phyloP scores from a whole-genome alignment of 2,113 vertebrate genomes.

The Alligator mississippiensis region DNA sequence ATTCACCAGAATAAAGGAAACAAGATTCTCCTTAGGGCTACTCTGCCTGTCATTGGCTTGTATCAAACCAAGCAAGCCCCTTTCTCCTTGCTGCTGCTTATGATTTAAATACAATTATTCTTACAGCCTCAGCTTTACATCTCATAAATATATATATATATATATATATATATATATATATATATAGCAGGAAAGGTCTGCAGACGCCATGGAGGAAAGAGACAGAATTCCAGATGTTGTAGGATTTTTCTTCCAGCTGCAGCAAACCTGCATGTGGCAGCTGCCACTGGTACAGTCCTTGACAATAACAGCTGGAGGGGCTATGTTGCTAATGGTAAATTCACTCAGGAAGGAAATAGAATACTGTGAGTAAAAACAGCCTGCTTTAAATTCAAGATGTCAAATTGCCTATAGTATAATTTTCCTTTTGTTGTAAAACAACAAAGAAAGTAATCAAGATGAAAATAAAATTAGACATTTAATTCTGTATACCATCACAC shows the following conservation, averaged over 20 bases:
- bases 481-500: background rate
- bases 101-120: background rate
- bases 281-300: slow-evolving; percentile 29
- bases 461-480: slow-evolving; percentile 29
- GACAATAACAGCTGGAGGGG: slow-evolving; percentile 55
- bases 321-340: slow-evolving; percentile 41
- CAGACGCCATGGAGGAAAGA: slow-evolving; percentile 30
- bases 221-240: slow-evolving; percentile 28
- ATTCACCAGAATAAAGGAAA: background rate
- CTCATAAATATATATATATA: background rate
- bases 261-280: slow-evolving; percentile 1
- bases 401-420: background rate
- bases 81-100: background rate
- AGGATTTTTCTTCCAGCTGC: slow-evolving; percentile 32
- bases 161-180: background rate
- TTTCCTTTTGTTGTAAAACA: slow-evolving; percentile 54
- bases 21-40: background rate
- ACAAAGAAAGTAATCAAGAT: slow-evolving; percentile 24
- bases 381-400: slow-evolving; percentile 6
- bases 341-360: background rate
- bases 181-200: background rate
- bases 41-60: slow-evolving; percentile 2
- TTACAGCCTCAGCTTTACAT: background rate
- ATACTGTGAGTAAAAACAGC: slow-evolving; percentile 31
- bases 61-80: background rate